These are phyloP conservation scores for Ifrita kowaldi DNA, from an alignment of 2,113 vertebrate species.

Conservation along the genomic window DNA sequence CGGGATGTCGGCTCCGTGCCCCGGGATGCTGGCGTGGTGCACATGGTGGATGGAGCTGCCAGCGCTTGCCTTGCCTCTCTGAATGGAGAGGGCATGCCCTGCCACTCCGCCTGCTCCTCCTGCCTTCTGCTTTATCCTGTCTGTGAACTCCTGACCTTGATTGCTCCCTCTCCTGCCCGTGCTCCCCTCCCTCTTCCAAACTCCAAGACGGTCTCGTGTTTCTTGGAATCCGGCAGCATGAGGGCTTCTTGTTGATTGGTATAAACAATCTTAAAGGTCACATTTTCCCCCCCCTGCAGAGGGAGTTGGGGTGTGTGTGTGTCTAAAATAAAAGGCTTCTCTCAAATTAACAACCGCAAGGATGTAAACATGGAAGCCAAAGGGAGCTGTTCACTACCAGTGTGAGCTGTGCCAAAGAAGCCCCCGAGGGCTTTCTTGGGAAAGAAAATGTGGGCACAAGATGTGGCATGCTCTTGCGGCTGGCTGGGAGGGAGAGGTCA, in stretches of 20 bases:
- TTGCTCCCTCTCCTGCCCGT: neutral
- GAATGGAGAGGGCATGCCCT: conserved; percentile 1
- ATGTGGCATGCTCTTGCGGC: neutral
- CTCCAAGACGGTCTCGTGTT: conserved; percentile 51
- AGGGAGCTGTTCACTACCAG: conserved; percentile 41
- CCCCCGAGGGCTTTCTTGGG: conserved; percentile 26
- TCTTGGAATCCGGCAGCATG: conserved; percentile 58
- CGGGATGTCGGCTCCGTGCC: neutral
- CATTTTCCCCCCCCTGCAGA: conserved; percentile 52
- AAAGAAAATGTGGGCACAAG: conserved; percentile 53
- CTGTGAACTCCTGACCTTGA: conserved; percentile 66
- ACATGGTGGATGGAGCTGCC: neutral
- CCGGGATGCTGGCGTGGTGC: rapidly evolving
- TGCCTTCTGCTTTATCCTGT: conserved; percentile 47
- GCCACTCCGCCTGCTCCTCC: neutral
- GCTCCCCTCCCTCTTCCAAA: conserved; percentile 34
- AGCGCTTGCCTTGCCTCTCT: neutral
- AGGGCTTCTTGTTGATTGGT: conserved; percentile 65
- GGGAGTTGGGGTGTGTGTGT: neutral
- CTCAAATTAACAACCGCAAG: conserved; percentile 66
- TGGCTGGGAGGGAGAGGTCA: neutral
- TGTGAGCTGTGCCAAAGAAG: neutral
- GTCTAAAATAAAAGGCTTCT: conserved; percentile 64
- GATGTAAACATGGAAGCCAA: conserved; percentile 66
- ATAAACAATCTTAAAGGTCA: conserved; percentile 72